Base-by-base conservation (phyloP, 2,888 invertebrate species). In the Athrips mouffetella region DNA sequence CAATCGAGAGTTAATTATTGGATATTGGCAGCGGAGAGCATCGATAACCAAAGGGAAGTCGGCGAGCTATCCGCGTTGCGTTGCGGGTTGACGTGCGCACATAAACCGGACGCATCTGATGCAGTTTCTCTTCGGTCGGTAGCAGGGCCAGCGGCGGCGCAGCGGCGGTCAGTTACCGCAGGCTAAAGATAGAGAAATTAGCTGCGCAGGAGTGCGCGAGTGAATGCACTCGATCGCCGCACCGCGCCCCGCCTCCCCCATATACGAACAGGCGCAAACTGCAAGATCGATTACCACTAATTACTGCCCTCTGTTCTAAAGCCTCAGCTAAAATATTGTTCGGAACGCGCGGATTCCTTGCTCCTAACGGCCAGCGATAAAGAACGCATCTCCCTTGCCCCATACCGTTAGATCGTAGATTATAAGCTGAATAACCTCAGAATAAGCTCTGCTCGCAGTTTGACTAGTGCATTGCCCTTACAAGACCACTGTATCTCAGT, bases 121-220 rank as follows among this genome's bases (percentile, higher is more conserved):
- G 84, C 85, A 83, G 80, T 85, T 84, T 85, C 83, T 82, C 83
- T 79, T 75, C 67, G 65, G 76, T 67, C 73, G 68, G 76, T 74
- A 76, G 77, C 73, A 67, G 65, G 61, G 61, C 60, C 55, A 58
- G 62, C 21, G 23, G 40, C 37, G 16, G 13, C 35, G 31, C 37
- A 18, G 29, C 20, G 16, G 57, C 82, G 87, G 86, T 87, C 88
- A 86, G 78, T 87, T 82, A 88, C 81, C 79, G 76, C 62, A 69
- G 70, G 77, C 87, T 87, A 87, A 85, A 87, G 85, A 87, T 88
- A 88, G 87, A 87, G 84, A 85, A 88, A 86, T 87, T 86, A 87
- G 80, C 75, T 67, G 75, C 66, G 67, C 72, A 72, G 75, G 75
- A 73, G 76, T 76, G 73, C 64, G 65, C 70, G 73, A 80, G 84